These are phyloP conservation scores for Eretmocerus hayati DNA, from an alignment of 2,888 invertebrate genomes.

Conservation along the genomic window DNA sequence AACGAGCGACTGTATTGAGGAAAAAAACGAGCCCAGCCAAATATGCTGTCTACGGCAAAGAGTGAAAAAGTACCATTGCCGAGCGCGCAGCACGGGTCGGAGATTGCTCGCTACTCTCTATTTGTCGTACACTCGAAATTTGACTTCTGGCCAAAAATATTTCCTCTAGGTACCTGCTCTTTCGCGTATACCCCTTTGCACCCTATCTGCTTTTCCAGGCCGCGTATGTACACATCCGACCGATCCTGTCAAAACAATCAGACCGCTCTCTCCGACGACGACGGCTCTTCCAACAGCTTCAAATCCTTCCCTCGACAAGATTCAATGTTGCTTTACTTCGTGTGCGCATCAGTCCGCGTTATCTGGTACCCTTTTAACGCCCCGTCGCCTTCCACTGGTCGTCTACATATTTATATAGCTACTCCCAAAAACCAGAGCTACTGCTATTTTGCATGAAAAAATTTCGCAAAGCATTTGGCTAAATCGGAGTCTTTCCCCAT, in stretches of 20 bases:
- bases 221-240: slow-evolving; percentile 33
- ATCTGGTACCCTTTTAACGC: slow-evolving; percentile 6
- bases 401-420: too few relatives aligned
- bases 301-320: too few relatives aligned
- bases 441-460: too few relatives aligned
- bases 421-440: too few relatives aligned
- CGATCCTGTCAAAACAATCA: slow-evolving; percentile 33
- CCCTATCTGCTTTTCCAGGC: slow-evolving; percentile 14
- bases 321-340: too few relatives aligned
- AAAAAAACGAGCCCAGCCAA: too few relatives aligned
- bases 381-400: too few relatives aligned
- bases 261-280: not conserved
- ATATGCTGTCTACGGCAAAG: too few relatives aligned
- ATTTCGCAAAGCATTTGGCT: too few relatives aligned
- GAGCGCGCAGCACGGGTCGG: not conserved
- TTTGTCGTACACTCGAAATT: slow-evolving; percentile 40
- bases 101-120: slow-evolving; percentile 20
- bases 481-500: too few relatives aligned
- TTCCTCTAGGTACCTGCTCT: slow-evolving; percentile 5
- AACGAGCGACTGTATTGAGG: too few relatives aligned
- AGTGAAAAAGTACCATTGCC: too few relatives aligned
- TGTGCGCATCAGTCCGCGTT: not conserved
- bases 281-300: not conserved
- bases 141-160: slow-evolving; percentile 40
- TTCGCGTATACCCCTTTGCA: slow-evolving; percentile 16